phyloP scores from a whole-genome alignment of 2,113 vertebrate genomes.

The Tangachromis dhanisi region DNA sequence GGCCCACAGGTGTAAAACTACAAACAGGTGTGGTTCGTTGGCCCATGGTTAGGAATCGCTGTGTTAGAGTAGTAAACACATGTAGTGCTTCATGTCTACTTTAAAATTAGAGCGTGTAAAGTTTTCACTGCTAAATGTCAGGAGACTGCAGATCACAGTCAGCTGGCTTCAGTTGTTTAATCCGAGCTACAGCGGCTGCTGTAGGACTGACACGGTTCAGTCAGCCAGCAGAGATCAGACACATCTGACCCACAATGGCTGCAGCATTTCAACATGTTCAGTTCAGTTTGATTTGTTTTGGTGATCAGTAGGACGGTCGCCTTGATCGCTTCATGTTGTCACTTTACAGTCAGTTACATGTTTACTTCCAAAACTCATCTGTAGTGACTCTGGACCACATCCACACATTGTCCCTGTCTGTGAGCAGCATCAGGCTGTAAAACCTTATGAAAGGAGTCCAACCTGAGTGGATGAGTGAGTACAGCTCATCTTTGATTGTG shows the following conservation, averaged over 20 bases:
- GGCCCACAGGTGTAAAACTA: neutral
- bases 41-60: neutral
- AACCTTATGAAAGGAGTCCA: neutral
- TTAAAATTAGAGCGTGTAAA: neutral
- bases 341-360: neutral
- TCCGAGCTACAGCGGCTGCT: neutral
- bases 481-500: neutral
- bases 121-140: neutral
- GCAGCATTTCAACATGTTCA: neutral
- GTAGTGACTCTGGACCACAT: neutral
- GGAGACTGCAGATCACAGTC: neutral
- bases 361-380: neutral
- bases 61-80: neutral
- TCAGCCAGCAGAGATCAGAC: neutral
- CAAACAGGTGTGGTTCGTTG: neutral
- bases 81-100: neutral
- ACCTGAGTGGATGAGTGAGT: neutral
- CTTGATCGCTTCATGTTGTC: neutral
- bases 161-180: neutral
- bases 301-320: neutral
- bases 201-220: neutral
- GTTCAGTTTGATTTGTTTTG: neutral
- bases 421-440: neutral
- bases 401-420: neutral
- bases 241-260: neutral